Base-by-base conservation (phyloP, 2,888 invertebrate species). In the Adelphocoris suturalis region DNA sequence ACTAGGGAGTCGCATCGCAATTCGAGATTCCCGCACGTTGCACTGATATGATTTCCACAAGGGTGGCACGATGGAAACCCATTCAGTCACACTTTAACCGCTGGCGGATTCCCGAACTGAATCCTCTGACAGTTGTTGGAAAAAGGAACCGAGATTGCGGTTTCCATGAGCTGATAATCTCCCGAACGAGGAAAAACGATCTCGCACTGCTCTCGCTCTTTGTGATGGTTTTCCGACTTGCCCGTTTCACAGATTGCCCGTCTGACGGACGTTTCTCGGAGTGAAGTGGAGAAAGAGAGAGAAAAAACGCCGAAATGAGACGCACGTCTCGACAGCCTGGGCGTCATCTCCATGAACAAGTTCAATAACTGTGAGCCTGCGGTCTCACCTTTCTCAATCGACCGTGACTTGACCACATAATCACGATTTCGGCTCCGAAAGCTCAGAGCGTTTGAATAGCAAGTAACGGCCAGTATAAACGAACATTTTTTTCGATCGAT, bases 391-490 rank as follows among this genome's bases (percentile, higher is more conserved):
- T 23, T 5, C 55, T 37, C 82, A 55, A 82, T 82, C 19, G 82
- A 82, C 82, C 82, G 82, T 82, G 82, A 82, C 82, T 82, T 27
- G 82, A 82, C 82, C 82, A 82, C 82, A 82, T 52, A 82, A 82
- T 82, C 82, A 82, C 82, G 82, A 82, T 82, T 82, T 55, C 55
- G 48, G 52, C 23, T 19, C 23, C 82, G 82, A 52, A 82, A 19
- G 48, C 19, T 48, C 48, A 52, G 82, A 52, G 2, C 82, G 82
- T 82, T 48, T 82, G 82, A 82, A 82, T 82, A 82, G 82, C 82
- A 82, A 23, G 82, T 82, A 82, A 82, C 82, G 82, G 82, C 52
- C 55, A 48, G 55, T 46, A 3, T 47, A 80, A 7, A 46, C 78
- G 37, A 80, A 46, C 78, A 80, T 3, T 46, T 78, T n/a, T 78